A percentile compares a stretch with the other conserved stretches of the same genome.
These are phyloP conservation scores for Eugnorisma glareosa DNA, from an alignment of 2,888 invertebrate genomes.

Conservation along the genomic window DNA sequence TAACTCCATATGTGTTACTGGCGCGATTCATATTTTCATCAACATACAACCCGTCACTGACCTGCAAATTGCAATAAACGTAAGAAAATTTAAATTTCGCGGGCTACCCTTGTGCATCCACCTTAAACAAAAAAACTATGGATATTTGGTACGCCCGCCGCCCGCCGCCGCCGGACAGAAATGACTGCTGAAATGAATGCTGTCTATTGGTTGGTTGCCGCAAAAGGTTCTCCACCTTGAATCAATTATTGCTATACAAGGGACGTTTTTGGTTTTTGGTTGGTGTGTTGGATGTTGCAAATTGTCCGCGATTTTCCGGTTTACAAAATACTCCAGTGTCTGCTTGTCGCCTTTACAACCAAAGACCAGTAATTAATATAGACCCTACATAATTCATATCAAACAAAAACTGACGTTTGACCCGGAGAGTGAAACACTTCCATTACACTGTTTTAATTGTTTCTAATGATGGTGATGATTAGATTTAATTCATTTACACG, in stretches of 20 bases:
- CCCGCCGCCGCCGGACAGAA: not conserved
- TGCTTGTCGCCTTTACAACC: not conserved
- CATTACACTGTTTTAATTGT: not conserved
- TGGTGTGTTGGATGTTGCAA: too few species aligned
- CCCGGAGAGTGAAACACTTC: not conserved
- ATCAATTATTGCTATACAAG: too few species aligned
- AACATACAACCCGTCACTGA: too few species aligned
- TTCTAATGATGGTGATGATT: not conserved
- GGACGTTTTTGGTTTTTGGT: too few species aligned
- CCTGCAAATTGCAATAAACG: too few species aligned
- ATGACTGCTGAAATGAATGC: not conserved
- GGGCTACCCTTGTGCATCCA: too few species aligned
- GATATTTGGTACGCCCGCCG: not conserved
- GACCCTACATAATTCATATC: slow-evolving; percentile 11
- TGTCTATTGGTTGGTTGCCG: not conserved
- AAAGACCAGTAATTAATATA: not conserved
- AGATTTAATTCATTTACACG: not conserved
- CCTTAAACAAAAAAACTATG: too few species aligned
- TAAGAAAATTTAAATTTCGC: too few species aligned
- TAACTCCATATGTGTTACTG: too few species aligned
- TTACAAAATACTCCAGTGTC: not conserved
- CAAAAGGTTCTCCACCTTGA: too few species aligned
- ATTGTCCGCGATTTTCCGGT: too few species aligned
- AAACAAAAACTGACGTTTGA: slow-evolving; percentile 17
- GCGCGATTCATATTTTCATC: too few species aligned